Conservation (phyloP, 2,888 invertebrate species). For the Ptychoptera contaminata region DNA sequence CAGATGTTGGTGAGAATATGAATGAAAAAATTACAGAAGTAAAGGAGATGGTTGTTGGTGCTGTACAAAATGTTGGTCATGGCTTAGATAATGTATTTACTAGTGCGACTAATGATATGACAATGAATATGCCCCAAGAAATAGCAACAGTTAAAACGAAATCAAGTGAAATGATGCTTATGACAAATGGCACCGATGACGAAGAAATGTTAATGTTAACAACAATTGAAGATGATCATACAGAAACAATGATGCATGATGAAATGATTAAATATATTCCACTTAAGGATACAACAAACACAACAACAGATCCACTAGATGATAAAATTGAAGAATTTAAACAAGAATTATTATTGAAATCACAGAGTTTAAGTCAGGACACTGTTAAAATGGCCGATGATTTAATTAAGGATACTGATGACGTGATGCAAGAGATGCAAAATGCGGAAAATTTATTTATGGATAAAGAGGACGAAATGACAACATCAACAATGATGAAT, state of each 20-base stretch:
- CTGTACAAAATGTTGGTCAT: conserved; percentile 11
- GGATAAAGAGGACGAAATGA: background rate
- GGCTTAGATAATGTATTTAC: conserved; percentile 9
- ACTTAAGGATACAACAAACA: conserved; percentile 9
- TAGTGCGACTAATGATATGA: conserved; percentile 3
- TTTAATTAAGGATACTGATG: conserved; percentile 10
- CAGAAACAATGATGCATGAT: background rate
- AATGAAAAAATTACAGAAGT: conserved; percentile 11
- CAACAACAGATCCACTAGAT: conserved; percentile 7
- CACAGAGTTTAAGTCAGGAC: conserved; percentile 9
- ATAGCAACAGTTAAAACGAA: background rate
- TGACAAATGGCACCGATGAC: background rate
- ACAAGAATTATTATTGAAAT: conserved; percentile 7
- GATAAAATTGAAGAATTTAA: conserved; percentile 9
- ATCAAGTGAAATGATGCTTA: background rate
- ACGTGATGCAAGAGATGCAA: background rate
- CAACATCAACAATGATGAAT: background rate
- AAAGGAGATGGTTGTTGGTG: conserved; percentile 13
- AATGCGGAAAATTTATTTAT: background rate
- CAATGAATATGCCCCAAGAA: background rate
- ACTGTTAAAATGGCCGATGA: conserved; percentile 12
- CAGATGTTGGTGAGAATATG: conserved; percentile 12
- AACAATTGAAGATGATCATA: conserved; percentile 2
- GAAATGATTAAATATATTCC: conserved; percentile 9
- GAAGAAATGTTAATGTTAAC: conserved; percentile 5